Percentiles rank a stretch among this genome's conserved stretches.
Evolutionary conservation across 2,888 invertebrate genomes (phyloP).

Genomic region (Achlya flavicornis): DNA sequence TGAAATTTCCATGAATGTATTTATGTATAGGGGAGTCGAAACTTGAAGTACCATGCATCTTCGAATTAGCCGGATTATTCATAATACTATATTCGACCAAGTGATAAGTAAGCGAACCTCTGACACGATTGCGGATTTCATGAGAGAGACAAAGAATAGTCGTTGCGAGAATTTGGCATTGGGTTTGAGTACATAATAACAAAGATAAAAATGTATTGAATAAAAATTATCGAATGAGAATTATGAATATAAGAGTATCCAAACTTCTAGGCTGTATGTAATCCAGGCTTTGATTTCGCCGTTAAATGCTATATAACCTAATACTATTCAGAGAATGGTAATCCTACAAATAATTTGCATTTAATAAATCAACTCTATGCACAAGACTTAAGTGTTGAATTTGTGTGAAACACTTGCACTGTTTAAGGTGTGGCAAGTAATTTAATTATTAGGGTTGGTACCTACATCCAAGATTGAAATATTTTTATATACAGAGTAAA

Average conservation of each 20-base stretch:
- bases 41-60: slow-evolving; percentile 4
- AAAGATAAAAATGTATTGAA: too few species aligned
- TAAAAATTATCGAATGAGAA: background rate
- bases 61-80: background rate
- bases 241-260: background rate
- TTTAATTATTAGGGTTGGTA: background rate
- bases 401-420: slow-evolving; percentile 4
- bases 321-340: background rate
- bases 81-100: too few species aligned
- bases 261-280: background rate
- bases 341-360: background rate
- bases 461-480: background rate
- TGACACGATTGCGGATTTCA: too few species aligned
- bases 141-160: too few species aligned
- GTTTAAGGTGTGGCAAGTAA: background rate
- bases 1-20: background rate
- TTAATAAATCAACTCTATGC: background rate
- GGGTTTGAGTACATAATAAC: too few species aligned
- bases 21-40: background rate
- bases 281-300: background rate
- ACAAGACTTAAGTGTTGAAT: slow-evolving; percentile 5
- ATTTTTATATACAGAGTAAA: slow-evolving; percentile 1
- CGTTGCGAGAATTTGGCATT: too few species aligned
- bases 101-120: too few species aligned
- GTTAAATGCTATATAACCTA: background rate